Conservation (phyloP, 2,888 invertebrate species). For the Thymelicus lineola region DNA sequence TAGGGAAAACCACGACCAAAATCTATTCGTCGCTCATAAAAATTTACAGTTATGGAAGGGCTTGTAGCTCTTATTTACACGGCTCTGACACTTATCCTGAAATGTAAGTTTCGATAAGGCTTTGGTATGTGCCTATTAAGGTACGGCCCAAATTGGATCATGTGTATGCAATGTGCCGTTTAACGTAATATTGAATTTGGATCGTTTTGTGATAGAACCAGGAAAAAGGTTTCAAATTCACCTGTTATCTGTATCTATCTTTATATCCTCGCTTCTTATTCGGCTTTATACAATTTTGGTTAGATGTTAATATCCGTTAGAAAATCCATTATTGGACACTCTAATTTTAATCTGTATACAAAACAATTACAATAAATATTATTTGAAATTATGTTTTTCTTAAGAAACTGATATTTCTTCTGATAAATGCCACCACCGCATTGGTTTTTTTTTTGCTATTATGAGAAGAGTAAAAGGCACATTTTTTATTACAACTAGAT, state of each 20-base stretch:
- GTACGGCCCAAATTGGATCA: neutral
- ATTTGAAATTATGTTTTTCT: no score
- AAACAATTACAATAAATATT: no score
- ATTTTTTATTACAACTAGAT: neutral
- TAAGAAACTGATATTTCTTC: no score
- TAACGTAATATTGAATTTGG: neutral
- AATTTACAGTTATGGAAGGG: constrained; percentile 29
- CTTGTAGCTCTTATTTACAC: constrained; percentile 18
- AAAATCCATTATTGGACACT: no score
- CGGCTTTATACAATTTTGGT: no score
- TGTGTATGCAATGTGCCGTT: constrained; percentile 2
- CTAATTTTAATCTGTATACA: no score
- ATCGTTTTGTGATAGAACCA: neutral
- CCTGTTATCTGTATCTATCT: neutral
- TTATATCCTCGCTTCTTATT: no score
- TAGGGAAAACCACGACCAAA: constrained; percentile 9
- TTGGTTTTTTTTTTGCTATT: no score
- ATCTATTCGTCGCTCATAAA: constrained; percentile 24
- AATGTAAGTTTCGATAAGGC: constrained; percentile 24
- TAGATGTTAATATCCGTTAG: no score
- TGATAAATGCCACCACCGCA: no score
- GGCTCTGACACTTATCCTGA: constrained; percentile 20
- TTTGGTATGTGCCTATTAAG: neutral
- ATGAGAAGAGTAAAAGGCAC: no score
- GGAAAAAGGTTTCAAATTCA: neutral